Conservation (phyloP, 2,888 invertebrate species). For the Dyspetes luteomarginatus region DNA sequence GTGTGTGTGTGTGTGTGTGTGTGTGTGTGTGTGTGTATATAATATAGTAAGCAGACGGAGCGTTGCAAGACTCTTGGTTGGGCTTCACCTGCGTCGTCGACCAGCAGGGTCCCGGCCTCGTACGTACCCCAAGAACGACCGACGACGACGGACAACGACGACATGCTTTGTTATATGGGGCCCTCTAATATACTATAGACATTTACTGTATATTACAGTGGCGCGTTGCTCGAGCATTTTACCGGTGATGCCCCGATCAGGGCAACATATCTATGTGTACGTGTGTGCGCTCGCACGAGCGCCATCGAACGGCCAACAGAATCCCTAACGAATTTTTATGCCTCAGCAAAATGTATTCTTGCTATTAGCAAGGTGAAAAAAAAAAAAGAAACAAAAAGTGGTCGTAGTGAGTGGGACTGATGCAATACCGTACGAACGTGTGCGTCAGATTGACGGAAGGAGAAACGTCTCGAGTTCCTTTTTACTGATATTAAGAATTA, state of each 20-base stretch:
- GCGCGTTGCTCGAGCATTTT: background rate
- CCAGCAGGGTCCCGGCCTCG: constrained; percentile 40
- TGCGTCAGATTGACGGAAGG: background rate
- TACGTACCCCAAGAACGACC: constrained; percentile 33
- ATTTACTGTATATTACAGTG: background rate
- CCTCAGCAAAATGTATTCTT: background rate
- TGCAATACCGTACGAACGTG: background rate
- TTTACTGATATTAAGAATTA: background rate
- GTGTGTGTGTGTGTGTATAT: background rate
- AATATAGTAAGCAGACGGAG: constrained; percentile 41
- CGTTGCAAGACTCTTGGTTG: constrained; percentile 49
- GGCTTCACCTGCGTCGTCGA: constrained; percentile 63
- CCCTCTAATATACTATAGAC: background rate
- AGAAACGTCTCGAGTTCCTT: background rate
- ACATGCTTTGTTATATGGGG: constrained; percentile 53
- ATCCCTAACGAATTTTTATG: background rate
- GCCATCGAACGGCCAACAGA: background rate
- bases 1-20: background rate
- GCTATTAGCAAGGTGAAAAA: background rate
- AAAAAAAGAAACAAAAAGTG: background rate
- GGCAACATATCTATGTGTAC: background rate
- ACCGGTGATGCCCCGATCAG: background rate
- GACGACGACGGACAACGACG: constrained; percentile 35
- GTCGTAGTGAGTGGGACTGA: constrained; percentile 8
- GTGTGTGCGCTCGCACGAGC: background rate